phyloP scores from a whole-genome alignment of 2,797 vertebrate species.

The Myotis findleyi region DNA sequence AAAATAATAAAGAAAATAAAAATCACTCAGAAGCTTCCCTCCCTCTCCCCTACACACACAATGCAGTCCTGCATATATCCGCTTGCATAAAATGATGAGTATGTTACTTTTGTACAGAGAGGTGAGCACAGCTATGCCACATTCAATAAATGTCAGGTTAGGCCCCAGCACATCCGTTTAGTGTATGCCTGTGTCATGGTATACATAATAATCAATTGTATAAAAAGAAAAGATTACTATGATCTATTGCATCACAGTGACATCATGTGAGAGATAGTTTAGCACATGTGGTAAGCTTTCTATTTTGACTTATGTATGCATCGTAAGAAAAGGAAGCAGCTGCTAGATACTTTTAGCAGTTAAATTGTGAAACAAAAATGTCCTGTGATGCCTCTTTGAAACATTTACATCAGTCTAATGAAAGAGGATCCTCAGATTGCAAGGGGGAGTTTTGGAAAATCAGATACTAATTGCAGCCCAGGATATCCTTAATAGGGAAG shows the following conservation, averaged over 20 bases:
- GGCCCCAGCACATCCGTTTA: neutral
- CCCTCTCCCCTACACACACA: neutral
- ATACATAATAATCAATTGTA: neutral
- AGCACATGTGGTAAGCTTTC: neutral
- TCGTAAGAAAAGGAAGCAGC: neutral
- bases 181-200: neutral
- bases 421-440: neutral
- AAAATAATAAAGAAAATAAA: conserved; percentile 3
- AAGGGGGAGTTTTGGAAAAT: neutral
- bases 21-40: neutral
- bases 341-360: neutral
- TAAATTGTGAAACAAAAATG: conserved; percentile 17
- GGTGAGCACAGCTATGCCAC: neutral
- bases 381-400: neutral
- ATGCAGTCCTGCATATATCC: neutral
- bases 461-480: neutral
- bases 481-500: neutral
- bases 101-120: neutral
- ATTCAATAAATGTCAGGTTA: neutral
- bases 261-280: neutral
- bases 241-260: neutral
- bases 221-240: neutral
- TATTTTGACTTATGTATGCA: neutral
- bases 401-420: neutral
- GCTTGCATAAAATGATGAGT: neutral